Conservation (phyloP, 1,140 invertebrate species). For the Drosophila arawakana region DNA sequence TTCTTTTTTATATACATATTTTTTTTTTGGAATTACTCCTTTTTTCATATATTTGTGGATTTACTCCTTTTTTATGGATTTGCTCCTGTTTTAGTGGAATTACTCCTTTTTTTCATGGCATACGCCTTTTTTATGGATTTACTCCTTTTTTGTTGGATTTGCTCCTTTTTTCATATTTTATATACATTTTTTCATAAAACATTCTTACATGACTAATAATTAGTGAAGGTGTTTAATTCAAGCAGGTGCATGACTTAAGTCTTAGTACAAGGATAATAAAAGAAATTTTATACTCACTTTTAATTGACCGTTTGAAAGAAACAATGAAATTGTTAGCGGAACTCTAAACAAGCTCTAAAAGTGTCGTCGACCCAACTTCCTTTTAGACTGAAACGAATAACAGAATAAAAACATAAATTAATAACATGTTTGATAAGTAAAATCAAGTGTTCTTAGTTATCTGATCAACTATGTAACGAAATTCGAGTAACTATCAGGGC, state of each 20-base stretch:
- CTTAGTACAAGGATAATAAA: slow-evolving; percentile 31
- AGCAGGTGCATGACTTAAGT: slow-evolving; percentile 29
- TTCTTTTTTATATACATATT: slow-evolving; percentile 32
- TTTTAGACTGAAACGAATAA: slow-evolving; percentile 80
- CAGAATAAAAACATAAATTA: slow-evolving; percentile 52
- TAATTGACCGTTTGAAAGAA: slow-evolving; percentile 83
- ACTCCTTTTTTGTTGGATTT: slow-evolving; percentile 50
- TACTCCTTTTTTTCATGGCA: slow-evolving; percentile 29
- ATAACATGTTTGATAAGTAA: slow-evolving; percentile 39
- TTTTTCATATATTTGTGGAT: slow-evolving; percentile 46
- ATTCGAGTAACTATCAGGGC: neutral
- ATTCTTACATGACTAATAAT: slow-evolving; percentile 64
- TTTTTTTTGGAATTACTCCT: slow-evolving; percentile 59
- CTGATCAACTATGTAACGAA: neutral
- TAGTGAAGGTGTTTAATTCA: slow-evolving; percentile 32
- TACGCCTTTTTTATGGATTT: slow-evolving; percentile 57
- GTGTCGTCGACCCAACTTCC: slow-evolving; percentile 82
- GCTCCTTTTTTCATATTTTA: slow-evolving; percentile 58
- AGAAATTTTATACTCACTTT: slow-evolving; percentile 76
- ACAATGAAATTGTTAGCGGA: slow-evolving; percentile 84
- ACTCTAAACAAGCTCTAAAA: slow-evolving; percentile 84
- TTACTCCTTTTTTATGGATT: slow-evolving; percentile 42
- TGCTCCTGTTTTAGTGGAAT: slow-evolving; percentile 56
- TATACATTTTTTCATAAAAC: slow-evolving; percentile 64
- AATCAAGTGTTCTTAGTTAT: slow-evolving; percentile 3